phyloP scores from a whole-genome alignment of 2,888 invertebrate genomes.

The Temnothorax ravouxi region DNA sequence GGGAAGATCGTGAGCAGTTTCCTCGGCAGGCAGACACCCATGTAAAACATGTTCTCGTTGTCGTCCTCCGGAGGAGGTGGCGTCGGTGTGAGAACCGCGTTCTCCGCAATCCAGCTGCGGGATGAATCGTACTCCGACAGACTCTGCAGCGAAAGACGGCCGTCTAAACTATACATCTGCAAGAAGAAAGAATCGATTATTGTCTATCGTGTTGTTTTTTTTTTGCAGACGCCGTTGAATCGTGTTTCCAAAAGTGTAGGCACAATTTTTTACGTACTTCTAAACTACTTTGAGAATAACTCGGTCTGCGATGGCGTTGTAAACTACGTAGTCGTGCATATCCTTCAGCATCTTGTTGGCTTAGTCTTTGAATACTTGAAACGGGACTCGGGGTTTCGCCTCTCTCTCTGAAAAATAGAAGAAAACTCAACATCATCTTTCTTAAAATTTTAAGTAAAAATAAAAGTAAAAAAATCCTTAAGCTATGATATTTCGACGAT shows the following conservation, averaged over 20 bases:
- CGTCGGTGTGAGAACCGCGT: conserved; percentile 75
- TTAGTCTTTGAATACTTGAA: conserved; percentile 93
- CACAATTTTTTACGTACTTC: conserved; percentile 76
- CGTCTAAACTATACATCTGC: conserved; percentile 85
- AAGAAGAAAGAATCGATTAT: conserved; percentile 30
- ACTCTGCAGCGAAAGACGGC: conserved; percentile 83
- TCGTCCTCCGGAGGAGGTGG: conserved; percentile 86
- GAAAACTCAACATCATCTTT: background rate
- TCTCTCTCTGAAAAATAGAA: conserved; percentile 88
- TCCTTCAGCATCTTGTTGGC: conserved; percentile 92
- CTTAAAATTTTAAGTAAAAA: background rate
- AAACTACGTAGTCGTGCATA: conserved; percentile 91
- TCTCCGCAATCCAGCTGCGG: conserved; percentile 83
- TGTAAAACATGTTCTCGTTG: conserved; percentile 88
- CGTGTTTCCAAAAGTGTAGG: background rate
- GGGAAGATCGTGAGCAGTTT: conserved; percentile 91
- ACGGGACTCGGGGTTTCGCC: conserved; percentile 95
- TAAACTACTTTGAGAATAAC: conserved; percentile 88
- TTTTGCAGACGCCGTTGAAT: background rate
- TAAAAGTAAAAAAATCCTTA: background rate
- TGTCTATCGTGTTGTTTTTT: background rate
- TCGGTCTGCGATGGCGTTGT: conserved; percentile 90
- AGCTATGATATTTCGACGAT: background rate
- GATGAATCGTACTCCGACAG: conserved; percentile 84
- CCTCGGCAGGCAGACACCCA: conserved; percentile 92